A percentile compares a stretch with the other conserved stretches of the same genome.
These are phyloP conservation scores for Panopea generosa DNA, from an alignment of 2,888 invertebrate genomes.

Conservation along the genomic window DNA sequence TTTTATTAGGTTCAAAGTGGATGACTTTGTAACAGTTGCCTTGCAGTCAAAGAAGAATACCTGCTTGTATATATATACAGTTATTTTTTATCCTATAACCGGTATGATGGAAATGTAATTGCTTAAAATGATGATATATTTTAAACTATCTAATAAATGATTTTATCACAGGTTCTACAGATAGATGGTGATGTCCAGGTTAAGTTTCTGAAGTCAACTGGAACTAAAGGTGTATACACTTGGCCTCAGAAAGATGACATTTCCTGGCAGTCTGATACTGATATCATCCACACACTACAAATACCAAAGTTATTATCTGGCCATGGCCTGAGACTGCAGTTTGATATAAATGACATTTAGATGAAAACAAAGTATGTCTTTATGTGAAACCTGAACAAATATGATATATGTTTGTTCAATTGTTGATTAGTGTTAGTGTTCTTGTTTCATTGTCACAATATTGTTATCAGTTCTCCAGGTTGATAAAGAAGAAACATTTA, in stretches of 20 bases:
- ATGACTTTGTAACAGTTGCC: not conserved
- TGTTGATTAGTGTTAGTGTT: too few relatives aligned
- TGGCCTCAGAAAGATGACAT: not conserved
- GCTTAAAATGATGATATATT: too few relatives aligned
- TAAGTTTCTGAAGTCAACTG: not conserved
- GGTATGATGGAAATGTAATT: too few relatives aligned
- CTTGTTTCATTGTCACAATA: too few relatives aligned
- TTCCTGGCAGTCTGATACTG: not conserved
- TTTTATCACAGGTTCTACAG: not conserved
- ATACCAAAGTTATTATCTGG: not conserved
- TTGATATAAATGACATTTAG: not conserved
- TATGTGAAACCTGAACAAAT: too few relatives aligned
- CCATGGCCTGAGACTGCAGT: not conserved
- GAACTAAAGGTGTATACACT: not conserved
- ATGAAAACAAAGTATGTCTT: too few relatives aligned
- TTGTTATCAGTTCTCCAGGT: too few relatives aligned
- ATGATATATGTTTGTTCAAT: too few relatives aligned
- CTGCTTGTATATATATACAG: not conserved
- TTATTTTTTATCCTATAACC: too few relatives aligned
- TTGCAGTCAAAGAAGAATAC: not conserved
- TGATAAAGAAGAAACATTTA: too few relatives aligned
- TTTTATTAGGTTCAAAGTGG: not conserved
- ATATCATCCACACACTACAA: not conserved
- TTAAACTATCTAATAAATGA: not conserved
- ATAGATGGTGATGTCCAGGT: not conserved